Evolutionary conservation across 2,113 vertebrate species (phyloP), one percentile per base, ranked within the genome.

Genomic region (Erythrolamprus reginae): DNA sequence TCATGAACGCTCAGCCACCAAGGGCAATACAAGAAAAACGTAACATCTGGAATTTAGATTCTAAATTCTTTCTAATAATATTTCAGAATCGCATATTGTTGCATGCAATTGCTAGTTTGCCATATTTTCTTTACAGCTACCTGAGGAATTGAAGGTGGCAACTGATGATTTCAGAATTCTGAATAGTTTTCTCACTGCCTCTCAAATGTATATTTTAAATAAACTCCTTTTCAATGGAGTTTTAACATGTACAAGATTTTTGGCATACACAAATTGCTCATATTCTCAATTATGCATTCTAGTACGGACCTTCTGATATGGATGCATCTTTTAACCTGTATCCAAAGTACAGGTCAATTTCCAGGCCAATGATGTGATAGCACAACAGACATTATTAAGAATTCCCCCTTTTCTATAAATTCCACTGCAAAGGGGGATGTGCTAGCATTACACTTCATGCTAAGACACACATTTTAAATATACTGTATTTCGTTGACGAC

Each of bases 1-100:
- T 51, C 48, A 7, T 2, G 84, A 84, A 91, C 8, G 84, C 92
- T 70, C 89, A 17, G 91, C 56, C 84, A 93, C 65, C 86, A 55
- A 88, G 86, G 51, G 10, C 28, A 45, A 33, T 85, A 47, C n/a
- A 47, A 90, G 5, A 89, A 47, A 53, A 47, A 90, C 4, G 50
- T 92, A 17, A 0, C 38, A 2, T 7, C 0, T 10, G 38, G 65
- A 28, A 52, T 0, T 15, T 85, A 82, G 33, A 92, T 10, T 0
- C 17, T 52, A 84, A 51, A 10, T 2, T 42, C 7, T 56, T 28
- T 6, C 13, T 47, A 82, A n/a, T 51, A 45, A 9, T 38, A 21
- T 24, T 89, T 52, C 53, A 92, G 55, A 53, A 28, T 38, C 4
- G 9, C 12, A 0, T 1, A 45, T 13, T n/a, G 4, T 6, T 28